These are phyloP conservation scores for Tragelaphus oryx DNA, from an alignment of 2,797 vertebrate genomes.

Conservation along the genomic window DNA sequence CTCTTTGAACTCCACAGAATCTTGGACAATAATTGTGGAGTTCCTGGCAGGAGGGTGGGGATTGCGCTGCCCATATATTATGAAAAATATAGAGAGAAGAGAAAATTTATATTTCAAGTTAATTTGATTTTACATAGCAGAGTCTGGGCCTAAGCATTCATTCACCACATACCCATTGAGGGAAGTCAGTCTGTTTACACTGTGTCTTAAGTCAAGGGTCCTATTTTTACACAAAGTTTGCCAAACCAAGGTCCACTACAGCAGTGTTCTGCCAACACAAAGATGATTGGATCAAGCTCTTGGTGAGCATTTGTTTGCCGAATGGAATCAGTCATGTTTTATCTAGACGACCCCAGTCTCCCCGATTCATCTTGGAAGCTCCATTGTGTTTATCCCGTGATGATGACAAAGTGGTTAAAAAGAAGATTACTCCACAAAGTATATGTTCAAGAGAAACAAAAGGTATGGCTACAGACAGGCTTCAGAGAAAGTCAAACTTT, in stretches of 20 bases:
- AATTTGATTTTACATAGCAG: slow-evolving; percentile 11
- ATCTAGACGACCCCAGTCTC: background rate
- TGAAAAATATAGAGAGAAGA: slow-evolving; percentile 18
- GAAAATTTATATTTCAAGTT: slow-evolving; percentile 27
- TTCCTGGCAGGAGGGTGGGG: background rate
- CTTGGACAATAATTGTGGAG: background rate
- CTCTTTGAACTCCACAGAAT: background rate
- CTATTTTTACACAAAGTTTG: slow-evolving; percentile 1
- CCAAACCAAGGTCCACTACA: background rate
- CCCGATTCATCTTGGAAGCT: slow-evolving; percentile 2
- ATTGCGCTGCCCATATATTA: background rate
- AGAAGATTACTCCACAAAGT: slow-evolving; percentile 23
- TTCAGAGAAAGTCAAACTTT: slow-evolving; percentile 15
- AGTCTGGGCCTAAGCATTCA: background rate
- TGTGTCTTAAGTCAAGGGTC: slow-evolving; percentile 15
- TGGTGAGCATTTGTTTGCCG: background rate
- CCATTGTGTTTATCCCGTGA: background rate
- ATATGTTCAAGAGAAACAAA: slow-evolving; percentile 35
- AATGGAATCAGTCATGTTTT: background rate
- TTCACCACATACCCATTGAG: background rate
- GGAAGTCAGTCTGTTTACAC: slow-evolving; percentile 34
- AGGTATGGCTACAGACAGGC: background rate
- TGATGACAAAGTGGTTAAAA: slow-evolving; percentile 26
- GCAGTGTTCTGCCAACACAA: background rate
- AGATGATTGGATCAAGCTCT: background rate